phyloP scores from a whole-genome alignment of 2,888 invertebrate genomes.

The Pandemis corylana region DNA sequence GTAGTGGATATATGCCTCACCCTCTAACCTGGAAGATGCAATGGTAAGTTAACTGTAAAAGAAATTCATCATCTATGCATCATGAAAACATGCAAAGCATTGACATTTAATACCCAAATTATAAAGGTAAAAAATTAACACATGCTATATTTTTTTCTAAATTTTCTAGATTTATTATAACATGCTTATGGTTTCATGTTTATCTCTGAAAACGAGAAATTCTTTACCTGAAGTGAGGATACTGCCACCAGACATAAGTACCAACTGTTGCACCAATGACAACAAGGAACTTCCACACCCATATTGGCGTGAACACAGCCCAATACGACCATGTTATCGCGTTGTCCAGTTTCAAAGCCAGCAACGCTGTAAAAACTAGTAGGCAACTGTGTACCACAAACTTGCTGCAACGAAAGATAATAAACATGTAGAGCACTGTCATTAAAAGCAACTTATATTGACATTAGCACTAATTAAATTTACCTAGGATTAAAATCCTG shows the following conservation, averaged over 20 bases:
- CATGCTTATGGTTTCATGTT: not conserved
- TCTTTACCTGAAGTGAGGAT: slow-evolving; percentile 95
- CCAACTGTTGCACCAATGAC: slow-evolving; percentile 96
- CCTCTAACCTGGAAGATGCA: slow-evolving; percentile 90
- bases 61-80: not conserved
- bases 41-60: not conserved
- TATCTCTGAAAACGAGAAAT: not conserved
- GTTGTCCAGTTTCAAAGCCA: slow-evolving; percentile 95
- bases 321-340: slow-evolving; percentile 97
- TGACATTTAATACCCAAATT: not conserved
- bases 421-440: slow-evolving; percentile 40
- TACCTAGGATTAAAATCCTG: slow-evolving; percentile 97
- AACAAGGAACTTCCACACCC: slow-evolving; percentile 98
- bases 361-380: slow-evolving; percentile 94
- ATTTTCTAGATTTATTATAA: not conserved
- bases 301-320: slow-evolving; percentile 98
- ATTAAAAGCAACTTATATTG: slow-evolving; percentile 40
- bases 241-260: slow-evolving; percentile 97
- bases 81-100: not conserved
- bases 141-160: not conserved
- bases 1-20: slow-evolving; percentile 98
- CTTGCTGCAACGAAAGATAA: slow-evolving; percentile 90
- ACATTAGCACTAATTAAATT: slow-evolving; percentile 44
- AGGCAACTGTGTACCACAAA: slow-evolving; percentile 98
- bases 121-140: not conserved